Evolutionary conservation across 2,888 invertebrate genomes (phyloP).

Genomic region (Cataglyphis albicans): DNA sequence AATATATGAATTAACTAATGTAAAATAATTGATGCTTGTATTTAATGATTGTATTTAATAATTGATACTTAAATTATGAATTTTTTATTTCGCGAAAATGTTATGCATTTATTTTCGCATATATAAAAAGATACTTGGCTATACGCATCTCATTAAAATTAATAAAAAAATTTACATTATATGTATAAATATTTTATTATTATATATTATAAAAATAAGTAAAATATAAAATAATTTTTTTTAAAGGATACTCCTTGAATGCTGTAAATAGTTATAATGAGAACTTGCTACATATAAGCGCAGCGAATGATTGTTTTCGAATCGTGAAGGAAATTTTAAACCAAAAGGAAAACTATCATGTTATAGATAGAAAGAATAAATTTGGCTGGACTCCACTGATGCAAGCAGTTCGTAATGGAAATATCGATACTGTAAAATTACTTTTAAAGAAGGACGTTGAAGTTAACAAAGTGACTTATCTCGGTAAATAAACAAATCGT

Average conservation of each 20-base stretch:
- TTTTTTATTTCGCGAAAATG: neutral
- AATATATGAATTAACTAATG: neutral
- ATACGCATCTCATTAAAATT: neutral
- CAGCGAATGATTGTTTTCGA: constrained; percentile 78
- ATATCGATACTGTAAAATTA: constrained; percentile 77
- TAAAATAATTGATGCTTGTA: neutral
- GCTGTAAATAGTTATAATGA: constrained; percentile 81
- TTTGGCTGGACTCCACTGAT: constrained; percentile 84
- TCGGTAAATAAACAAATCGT: constrained; percentile 72
- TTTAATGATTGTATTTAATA: neutral
- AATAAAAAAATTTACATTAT: constrained; percentile 7
- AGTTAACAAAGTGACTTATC: constrained; percentile 78
- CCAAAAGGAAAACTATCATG: constrained; percentile 61
- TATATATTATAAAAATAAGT: neutral
- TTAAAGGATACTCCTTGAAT: constrained; percentile 80
- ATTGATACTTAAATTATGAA: neutral
- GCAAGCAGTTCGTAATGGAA: constrained; percentile 82
- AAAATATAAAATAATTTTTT: constrained; percentile 16
- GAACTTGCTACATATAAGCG: constrained; percentile 80
- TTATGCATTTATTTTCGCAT: neutral
- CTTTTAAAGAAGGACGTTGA: constrained; percentile 76
- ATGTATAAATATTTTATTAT: neutral
- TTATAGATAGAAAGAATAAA: constrained; percentile 80
- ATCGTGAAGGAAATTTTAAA: constrained; percentile 77
- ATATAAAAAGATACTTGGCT: constrained; percentile 18